A percentile compares a stretch with the other conserved stretches of the same genome.
These are phyloP conservation scores for Amphipoea lucens DNA, from an alignment of 2,888 invertebrate genomes.

Conservation along the genomic window DNA sequence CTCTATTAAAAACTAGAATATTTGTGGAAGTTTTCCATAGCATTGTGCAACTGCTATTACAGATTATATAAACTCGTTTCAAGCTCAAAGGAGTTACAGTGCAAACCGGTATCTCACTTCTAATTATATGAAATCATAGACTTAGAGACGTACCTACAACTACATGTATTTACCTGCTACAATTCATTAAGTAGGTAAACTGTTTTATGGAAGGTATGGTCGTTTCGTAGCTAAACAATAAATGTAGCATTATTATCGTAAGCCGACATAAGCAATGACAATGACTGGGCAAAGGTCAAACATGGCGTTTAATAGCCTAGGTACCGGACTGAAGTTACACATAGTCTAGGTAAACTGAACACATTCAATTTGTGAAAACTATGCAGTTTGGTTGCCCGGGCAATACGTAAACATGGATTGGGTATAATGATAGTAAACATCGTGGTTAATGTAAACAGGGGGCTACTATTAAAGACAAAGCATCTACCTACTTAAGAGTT, in stretches of 20 bases:
- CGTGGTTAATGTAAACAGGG: slow-evolving; percentile 3
- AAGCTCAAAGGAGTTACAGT: slow-evolving; percentile 60
- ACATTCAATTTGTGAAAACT: slow-evolving; percentile 6
- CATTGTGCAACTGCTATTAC: slow-evolving; percentile 50
- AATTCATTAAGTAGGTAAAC: slow-evolving; percentile 10
- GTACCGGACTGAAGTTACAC: slow-evolving; percentile 11
- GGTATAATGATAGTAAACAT: neutral
- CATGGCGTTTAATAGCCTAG: neutral
- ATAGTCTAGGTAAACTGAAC: neutral
- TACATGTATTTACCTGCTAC: neutral
- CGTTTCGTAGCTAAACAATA: neutral
- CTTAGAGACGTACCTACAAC: neutral
- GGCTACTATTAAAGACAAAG: neutral
- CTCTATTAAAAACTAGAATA: slow-evolving; percentile 33
- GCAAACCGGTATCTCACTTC: slow-evolving; percentile 53
- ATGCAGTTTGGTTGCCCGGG: neutral
- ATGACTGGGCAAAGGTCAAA: slow-evolving; percentile 1
- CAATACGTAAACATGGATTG: neutral
- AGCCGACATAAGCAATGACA: neutral
- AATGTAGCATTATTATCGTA: slow-evolving; percentile 1
- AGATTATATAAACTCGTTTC: slow-evolving; percentile 55
- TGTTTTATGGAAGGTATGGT: slow-evolving; percentile 3
- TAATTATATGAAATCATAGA: slow-evolving; percentile 45
- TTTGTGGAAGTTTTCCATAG: slow-evolving; percentile 45
- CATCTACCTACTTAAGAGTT: neutral